Conservation (phyloP, 2,888 invertebrate species). For the Drosophila peninsularis region DNA sequence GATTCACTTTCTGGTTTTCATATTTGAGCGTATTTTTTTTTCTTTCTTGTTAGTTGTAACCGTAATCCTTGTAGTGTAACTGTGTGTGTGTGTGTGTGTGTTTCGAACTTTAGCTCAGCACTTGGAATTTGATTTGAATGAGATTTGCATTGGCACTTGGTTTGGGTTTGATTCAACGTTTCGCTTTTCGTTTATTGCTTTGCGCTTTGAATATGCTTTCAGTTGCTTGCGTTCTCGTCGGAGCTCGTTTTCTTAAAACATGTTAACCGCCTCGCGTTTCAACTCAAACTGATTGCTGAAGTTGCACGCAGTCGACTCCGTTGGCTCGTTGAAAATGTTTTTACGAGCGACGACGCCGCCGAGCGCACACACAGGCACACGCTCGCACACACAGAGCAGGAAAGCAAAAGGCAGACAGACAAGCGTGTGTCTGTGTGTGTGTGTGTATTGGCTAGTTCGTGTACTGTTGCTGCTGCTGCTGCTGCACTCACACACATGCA, state of each 20-base stretch:
- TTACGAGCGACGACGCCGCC: slow-evolving; percentile 67
- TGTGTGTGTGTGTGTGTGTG: slow-evolving; percentile 18
- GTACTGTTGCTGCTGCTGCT: slow-evolving; percentile 31
- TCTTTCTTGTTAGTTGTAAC: slow-evolving; percentile 20
- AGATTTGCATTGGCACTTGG: slow-evolving; percentile 51
- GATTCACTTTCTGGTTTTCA: slow-evolving; percentile 72
- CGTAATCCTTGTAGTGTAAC: slow-evolving; percentile 60
- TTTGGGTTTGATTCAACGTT: slow-evolving; percentile 37
- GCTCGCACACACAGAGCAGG: slow-evolving; percentile 23
- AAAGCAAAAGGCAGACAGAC: slow-evolving; percentile 62
- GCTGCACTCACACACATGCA: slow-evolving; percentile 44
- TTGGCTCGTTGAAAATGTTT: slow-evolving; percentile 83
- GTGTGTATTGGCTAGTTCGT: slow-evolving; percentile 37
- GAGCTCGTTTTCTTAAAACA: slow-evolving; percentile 83
- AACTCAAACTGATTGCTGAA: slow-evolving; percentile 84
- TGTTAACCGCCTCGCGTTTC: slow-evolving; percentile 84
- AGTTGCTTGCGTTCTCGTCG: slow-evolving; percentile 35
- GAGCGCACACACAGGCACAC: slow-evolving; percentile 39
- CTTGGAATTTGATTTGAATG: slow-evolving; percentile 30
- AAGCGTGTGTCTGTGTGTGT: slow-evolving; percentile 27
- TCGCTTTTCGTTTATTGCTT: slow-evolving; percentile 5
- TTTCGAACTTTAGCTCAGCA: slow-evolving; percentile 42
- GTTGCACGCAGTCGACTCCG: slow-evolving; percentile 82
- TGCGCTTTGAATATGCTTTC: slow-evolving; percentile 1
- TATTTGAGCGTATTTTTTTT: slow-evolving; percentile 68